Percentiles rank a stretch among this genome's conserved stretches.
Evolutionary conservation across 2,113 vertebrate genomes (phyloP).

Genomic region (Arvicanthis niloticus): DNA sequence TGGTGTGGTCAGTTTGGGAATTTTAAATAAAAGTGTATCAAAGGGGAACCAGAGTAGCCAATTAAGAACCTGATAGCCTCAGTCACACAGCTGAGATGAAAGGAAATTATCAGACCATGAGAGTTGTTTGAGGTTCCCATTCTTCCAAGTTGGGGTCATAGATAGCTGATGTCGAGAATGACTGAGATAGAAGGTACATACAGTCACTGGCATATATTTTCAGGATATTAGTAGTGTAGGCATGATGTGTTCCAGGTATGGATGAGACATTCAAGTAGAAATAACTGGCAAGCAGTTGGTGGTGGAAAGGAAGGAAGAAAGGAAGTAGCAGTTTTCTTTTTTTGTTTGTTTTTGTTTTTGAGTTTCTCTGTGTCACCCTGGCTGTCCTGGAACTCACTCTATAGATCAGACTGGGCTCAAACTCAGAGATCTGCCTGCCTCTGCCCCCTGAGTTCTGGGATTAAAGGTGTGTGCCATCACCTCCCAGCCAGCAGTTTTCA

Average conservation of each 20-base stretch:
- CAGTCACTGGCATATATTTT: not conserved
- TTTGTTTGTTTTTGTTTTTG: not conserved
- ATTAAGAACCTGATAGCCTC: not conserved
- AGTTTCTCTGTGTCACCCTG: not conserved
- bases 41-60: not conserved
- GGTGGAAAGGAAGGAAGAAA: not conserved
- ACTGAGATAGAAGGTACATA: not conserved
- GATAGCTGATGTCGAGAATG: not conserved
- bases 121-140: not conserved
- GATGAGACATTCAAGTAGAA: not conserved
- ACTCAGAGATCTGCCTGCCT: not conserved
- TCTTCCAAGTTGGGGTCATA: not conserved
- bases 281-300: not conserved
- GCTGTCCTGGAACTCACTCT: not conserved
- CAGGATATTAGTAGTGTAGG: not conserved
- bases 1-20: not conserved
- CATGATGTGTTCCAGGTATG: not conserved
- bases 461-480: not conserved
- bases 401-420: not conserved
- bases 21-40: conserved; percentile 18
- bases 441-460: not conserved
- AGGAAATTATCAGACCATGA: not conserved
- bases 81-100: not conserved
- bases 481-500: not conserved
- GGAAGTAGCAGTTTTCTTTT: not conserved